A percentile compares a stretch with the other conserved stretches of the same genome.
phyloP scores from a whole-genome alignment of 2,797 vertebrate species.

The Chaunax sp. region DNA sequence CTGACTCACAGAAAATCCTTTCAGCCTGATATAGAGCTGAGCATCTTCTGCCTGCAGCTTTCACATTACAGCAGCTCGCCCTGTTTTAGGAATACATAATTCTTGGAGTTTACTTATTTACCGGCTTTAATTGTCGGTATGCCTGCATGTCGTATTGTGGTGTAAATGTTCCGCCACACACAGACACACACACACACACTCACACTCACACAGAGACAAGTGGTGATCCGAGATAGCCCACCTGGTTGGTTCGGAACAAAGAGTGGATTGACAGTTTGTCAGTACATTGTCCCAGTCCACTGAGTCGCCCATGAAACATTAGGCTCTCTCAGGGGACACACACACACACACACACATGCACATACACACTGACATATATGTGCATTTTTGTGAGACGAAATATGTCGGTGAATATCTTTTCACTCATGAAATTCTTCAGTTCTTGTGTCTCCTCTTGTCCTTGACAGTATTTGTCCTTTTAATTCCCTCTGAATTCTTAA shows the following conservation, averaged over 20 bases:
- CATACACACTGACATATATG: not conserved
- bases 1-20: constrained; percentile 68
- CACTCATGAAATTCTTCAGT: not conserved
- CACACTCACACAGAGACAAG: constrained; percentile 24
- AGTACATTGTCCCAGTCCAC: constrained; percentile 48
- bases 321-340: not conserved
- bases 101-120: constrained; percentile 56
- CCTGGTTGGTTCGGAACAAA: constrained; percentile 61
- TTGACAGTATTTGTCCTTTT: constrained; percentile 2
- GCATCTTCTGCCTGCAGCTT: constrained; percentile 44
- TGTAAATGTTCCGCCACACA: constrained; percentile 56
- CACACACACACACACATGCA: not conserved
- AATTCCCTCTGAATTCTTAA: not conserved
- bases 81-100: constrained; percentile 45
- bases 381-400: not conserved
- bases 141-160: constrained; percentile 39
- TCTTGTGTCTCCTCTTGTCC: constrained; percentile 1
- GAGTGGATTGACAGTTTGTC: constrained; percentile 53
- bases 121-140: constrained; percentile 60
- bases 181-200: constrained; percentile 2
- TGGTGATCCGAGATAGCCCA: constrained; percentile 41
- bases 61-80: constrained; percentile 29
- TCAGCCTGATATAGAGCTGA: constrained; percentile 44
- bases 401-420: not conserved
- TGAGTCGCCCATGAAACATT: constrained; percentile 52